A percentile compares a stretch with the other conserved stretches of the same genome.
Evolutionary conservation across 2,797 vertebrate genomes (phyloP).

Genomic region (Mus minutoides): DNA sequence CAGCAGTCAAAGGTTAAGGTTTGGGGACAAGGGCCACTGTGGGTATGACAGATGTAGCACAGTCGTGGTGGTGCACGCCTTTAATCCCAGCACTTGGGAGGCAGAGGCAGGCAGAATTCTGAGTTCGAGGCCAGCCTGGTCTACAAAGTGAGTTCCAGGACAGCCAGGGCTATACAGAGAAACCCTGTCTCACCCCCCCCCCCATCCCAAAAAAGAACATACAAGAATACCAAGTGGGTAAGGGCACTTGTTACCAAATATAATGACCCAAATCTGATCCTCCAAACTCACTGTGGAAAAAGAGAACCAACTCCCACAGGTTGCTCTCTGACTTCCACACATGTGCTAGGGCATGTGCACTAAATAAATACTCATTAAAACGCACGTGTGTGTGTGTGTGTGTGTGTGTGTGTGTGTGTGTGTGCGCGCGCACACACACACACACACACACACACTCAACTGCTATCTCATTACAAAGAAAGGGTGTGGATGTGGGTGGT

Average conservation of each 20-base stretch:
- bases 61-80: no score
- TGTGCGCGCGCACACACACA: no score
- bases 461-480: neutral
- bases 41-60: fast-evolving
- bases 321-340: neutral
- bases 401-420: no score
- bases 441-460: neutral
- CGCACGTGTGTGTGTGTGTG: no score
- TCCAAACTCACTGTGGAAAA: neutral
- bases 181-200: no score
- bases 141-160: no score
- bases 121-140: no score
- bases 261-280: no score
- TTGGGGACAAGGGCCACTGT: neutral
- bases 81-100: no score
- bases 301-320: neutral
- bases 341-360: neutral
- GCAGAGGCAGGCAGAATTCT: no score
- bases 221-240: neutral
- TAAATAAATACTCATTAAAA: neutral
- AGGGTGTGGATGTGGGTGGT: neutral
- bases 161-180: no score
- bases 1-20: neutral
- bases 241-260: neutral
- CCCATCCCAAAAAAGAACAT: neutral